These are phyloP conservation scores for Mylabris sibirica DNA, from an alignment of 2,888 invertebrate genomes.

Conservation along the genomic window DNA sequence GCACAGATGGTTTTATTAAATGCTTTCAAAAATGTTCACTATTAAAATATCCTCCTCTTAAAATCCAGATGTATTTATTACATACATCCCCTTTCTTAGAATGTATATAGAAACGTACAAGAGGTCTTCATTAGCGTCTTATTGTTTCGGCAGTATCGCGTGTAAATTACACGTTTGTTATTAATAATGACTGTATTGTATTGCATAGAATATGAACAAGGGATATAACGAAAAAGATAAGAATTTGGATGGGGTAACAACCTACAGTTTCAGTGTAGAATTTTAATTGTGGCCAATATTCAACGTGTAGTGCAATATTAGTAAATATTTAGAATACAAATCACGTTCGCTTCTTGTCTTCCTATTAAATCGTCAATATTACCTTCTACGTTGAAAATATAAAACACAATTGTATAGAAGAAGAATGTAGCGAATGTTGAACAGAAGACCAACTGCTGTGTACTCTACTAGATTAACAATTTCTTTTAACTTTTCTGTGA, in stretches of 20 bases:
- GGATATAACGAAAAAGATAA: slow-evolving; percentile 11
- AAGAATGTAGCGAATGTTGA: slow-evolving; percentile 32
- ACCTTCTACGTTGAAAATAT: slow-evolving; percentile 18
- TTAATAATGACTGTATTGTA: neutral
- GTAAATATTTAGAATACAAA: neutral
- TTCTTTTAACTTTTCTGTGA: slow-evolving; percentile 6
- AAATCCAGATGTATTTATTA: neutral
- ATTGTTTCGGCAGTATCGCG: neutral
- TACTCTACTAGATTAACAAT: slow-evolving; percentile 26
- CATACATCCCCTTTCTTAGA: neutral
- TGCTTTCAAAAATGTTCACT: neutral
- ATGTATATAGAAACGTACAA: neutral
- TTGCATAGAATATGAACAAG: slow-evolving; percentile 1
- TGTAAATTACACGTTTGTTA: slow-evolving; percentile 5
- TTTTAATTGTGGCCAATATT: neutral
- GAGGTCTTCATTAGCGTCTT: slow-evolving; percentile 2
- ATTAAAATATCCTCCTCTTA: neutral
- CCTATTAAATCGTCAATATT: slow-evolving; percentile 32
- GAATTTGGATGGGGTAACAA: neutral
- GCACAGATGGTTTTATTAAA: slow-evolving; percentile 4
- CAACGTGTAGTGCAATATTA: too few species aligned
- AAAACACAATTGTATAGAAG: slow-evolving; percentile 20
- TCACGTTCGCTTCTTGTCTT: slow-evolving; percentile 23
- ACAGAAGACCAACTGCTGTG: slow-evolving; percentile 30
- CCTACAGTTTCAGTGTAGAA: neutral